Conservation (phyloP, 2,888 invertebrate genomes). For the Allolobophora icterica region DNA sequence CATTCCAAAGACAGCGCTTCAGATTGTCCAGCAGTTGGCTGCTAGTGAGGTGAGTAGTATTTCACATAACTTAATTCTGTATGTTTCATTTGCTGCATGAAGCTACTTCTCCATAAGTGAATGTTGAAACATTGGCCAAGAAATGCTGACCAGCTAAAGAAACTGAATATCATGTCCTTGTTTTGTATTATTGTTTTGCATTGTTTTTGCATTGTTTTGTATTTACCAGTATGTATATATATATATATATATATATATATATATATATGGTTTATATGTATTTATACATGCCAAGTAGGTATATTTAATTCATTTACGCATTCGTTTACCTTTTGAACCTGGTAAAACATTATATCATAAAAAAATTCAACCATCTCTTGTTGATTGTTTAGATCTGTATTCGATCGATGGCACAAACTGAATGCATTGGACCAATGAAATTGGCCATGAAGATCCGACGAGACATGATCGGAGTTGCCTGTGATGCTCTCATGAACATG, state of each 20-base stretch:
- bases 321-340: not conserved
- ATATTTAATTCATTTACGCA: not conserved
- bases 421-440: constrained; percentile 87
- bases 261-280: not conserved
- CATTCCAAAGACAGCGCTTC: constrained; percentile 80
- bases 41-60: constrained; percentile 75
- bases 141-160: not conserved
- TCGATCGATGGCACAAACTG: constrained; percentile 73
- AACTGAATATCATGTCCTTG: not conserved
- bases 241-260: not conserved
- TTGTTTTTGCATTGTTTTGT: too few relatives aligned
- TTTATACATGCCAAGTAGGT: not conserved
- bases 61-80: not conserved
- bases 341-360: not conserved
- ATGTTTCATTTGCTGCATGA: not conserved
- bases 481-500: constrained; percentile 85
- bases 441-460: constrained; percentile 83
- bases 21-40: constrained; percentile 85
- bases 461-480: constrained; percentile 83
- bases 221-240: not conserved
- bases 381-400: constrained; percentile 66
- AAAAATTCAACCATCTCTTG: not conserved
- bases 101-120: not conserved
- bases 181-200: not conserved
- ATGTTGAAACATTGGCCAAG: not conserved